Base-by-base conservation (phyloP, 2,113 vertebrate genomes). In the Romanogobio albipinnatus region DNA sequence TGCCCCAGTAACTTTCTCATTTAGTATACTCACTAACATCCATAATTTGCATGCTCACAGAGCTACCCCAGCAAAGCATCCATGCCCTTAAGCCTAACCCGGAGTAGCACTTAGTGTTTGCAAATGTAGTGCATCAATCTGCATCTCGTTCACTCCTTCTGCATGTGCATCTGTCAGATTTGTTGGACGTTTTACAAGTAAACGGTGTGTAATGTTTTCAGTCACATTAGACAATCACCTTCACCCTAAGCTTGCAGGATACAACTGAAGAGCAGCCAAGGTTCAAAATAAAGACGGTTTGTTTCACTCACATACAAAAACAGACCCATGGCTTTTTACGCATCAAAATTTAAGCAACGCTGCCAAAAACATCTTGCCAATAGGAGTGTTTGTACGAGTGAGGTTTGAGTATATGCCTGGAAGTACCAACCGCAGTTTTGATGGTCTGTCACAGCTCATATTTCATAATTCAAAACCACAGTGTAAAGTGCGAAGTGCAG, bases 321-420 rank as follows among this genome's bases (percentile, higher is more conserved):
- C 47, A 88, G 29, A 79, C 39, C 5, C n/a, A 11, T 83, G 81
- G 85, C 85, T 87, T 84, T 88, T 88, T 85, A 82, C 71, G 81
- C 90, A 92, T 92, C 56, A 92, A 89, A 87, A 78, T 89, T 90
- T 92, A 79, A 93, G 87, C 80, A 89, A 79, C 29, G 33, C 70
- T 64, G 81, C 70, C 59, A 87, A 85, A 86, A 53, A 64, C 53
- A 66, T 77, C 84, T 84, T 81, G 56, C 88, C 89, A 83, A 74
- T 66, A 76, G 75, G 83, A 87, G 86, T 49, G 85, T 85, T 80
- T 77, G 81, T 51, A 78, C 76, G 19, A 83, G 87, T 76, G 62
- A 86, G 81, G 45, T 75, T 76, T 58, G 26, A 68, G 61, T 85
- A 83, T 78, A 84, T 70, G 74, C 85, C 77, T 75, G 45, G 22